phyloP scores from a whole-genome alignment of 2,888 invertebrate genomes.

The Lepidonotus clava region DNA sequence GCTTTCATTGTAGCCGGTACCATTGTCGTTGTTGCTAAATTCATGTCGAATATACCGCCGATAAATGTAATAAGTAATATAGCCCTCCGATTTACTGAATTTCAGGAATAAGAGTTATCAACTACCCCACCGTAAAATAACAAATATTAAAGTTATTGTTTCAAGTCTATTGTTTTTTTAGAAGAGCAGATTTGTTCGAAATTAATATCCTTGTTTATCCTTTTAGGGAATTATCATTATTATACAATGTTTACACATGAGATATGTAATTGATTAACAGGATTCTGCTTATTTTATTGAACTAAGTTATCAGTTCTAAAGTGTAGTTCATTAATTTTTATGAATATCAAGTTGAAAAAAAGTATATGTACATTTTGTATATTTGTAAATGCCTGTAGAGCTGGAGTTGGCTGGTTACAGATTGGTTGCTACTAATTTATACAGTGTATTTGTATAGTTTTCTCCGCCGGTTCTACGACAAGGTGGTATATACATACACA shows the following conservation, averaged over 20 bases:
- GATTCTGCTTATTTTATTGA: too few relatives aligned
- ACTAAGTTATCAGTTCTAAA: too few relatives aligned
- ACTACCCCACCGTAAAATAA: not conserved
- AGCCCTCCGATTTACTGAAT: not conserved
- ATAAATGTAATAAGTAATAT: slow-evolving; percentile 4
- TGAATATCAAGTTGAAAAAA: slow-evolving; percentile 4
- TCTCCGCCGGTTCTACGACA: slow-evolving; percentile 10
- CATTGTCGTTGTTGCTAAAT: slow-evolving; percentile 32
- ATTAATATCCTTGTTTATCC: not conserved
- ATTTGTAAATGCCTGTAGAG: slow-evolving; percentile 49
- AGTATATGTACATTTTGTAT: slow-evolving; percentile 44
- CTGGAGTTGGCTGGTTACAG: slow-evolving; percentile 30
- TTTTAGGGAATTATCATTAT: not conserved
- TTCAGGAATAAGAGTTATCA: too few relatives aligned
- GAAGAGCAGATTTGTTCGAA: not conserved
- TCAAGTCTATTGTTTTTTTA: too few relatives aligned
- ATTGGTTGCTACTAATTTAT: slow-evolving; percentile 49
- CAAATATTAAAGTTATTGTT: not conserved
- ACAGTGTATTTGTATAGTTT: slow-evolving; percentile 44
- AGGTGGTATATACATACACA: not conserved
- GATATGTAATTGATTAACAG: too few relatives aligned
- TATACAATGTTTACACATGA: slow-evolving; percentile 5
- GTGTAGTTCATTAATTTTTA: slow-evolving; percentile 10
- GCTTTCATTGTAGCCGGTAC: not conserved
- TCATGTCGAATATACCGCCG: not conserved